Evolutionary conservation across 2,888 invertebrate genomes (phyloP).

Genomic region (Eustalomyia histrio): DNA sequence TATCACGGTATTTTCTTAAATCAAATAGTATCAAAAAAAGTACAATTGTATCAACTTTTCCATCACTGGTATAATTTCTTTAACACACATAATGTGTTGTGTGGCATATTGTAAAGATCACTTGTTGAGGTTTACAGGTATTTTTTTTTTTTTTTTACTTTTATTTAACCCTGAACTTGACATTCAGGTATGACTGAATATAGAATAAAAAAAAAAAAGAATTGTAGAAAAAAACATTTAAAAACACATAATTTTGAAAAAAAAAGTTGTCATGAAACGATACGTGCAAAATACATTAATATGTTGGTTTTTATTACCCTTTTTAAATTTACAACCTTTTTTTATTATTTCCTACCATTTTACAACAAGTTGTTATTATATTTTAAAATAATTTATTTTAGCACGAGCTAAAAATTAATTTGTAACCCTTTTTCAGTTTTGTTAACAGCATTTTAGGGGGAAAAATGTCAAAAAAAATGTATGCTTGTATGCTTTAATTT

Average conservation of each 20-base stretch:
- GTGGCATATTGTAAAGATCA: background rate
- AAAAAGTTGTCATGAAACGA: background rate
- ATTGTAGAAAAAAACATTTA: background rate
- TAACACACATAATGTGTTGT: background rate
- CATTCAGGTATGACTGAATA: constrained; percentile 13
- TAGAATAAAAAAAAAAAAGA: constrained; percentile 29
- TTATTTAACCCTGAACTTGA: constrained; percentile 40
- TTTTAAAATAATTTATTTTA: constrained; percentile 4
- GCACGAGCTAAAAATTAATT: constrained; percentile 18
- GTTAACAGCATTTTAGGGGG: no score
- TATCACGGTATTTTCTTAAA: no score
- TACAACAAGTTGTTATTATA: constrained; percentile 5
- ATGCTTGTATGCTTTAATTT: no score
- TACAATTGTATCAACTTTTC: no score
- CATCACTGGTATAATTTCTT: no score
- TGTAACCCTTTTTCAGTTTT: background rate
- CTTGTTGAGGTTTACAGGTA: background rate
- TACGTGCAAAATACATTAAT: background rate
- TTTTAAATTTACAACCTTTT: background rate
- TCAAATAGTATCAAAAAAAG: no score
- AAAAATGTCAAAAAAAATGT: no score
- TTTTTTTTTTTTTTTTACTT: background rate
- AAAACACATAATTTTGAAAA: background rate
- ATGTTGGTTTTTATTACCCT: background rate
- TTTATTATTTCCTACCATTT: background rate